Conservation (phyloP, 1,140 invertebrate genomes). For the Drosophila lini region DNA sequence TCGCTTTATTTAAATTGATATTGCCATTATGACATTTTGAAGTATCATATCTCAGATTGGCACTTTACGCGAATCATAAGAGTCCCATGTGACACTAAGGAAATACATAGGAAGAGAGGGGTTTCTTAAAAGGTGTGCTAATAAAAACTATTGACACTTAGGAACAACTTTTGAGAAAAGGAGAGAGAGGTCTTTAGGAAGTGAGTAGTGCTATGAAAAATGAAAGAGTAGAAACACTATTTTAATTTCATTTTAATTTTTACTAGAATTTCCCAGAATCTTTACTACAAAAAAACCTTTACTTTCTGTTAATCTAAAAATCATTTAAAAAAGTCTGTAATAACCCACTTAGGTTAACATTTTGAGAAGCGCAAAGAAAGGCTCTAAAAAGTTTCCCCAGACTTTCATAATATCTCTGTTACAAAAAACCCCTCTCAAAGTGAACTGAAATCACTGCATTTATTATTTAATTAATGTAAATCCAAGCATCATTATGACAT, state of each 20-base stretch:
- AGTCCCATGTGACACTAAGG: background rate
- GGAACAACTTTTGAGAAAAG: background rate
- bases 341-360: background rate
- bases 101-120: background rate
- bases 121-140: background rate
- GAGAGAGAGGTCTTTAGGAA: background rate
- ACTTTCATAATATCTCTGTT: background rate
- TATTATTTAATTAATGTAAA: constrained; percentile 11
- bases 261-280: too few species aligned
- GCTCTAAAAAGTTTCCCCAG: too few species aligned
- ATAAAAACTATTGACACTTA: background rate
- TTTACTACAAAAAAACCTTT: too few species aligned
- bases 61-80: background rate
- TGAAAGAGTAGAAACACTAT: too few species aligned
- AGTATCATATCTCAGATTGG: constrained; percentile 37
- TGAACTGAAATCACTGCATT: background rate
- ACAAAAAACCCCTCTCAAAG: background rate
- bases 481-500: constrained; percentile 28
- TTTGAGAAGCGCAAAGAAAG: background rate
- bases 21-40: constrained; percentile 29
- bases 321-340: too few species aligned
- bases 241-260: too few species aligned
- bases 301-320: too few species aligned
- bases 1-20: constrained; percentile 23
- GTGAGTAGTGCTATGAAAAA: too few species aligned